Conservation (phyloP, 2,888 invertebrate species). For the Rhopalosiphum nymphaeae region DNA sequence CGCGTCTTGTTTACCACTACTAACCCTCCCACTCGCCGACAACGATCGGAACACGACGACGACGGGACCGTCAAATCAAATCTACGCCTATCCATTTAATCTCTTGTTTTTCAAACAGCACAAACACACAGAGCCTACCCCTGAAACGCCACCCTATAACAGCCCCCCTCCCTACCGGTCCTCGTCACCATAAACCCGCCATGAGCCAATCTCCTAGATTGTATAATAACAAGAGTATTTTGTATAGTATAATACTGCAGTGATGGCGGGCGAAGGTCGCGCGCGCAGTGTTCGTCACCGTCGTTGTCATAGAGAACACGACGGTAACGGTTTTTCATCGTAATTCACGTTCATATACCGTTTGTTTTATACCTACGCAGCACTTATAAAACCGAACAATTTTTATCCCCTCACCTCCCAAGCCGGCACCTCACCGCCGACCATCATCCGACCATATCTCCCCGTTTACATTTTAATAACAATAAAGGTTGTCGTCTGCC, state of each 20-base stretch:
- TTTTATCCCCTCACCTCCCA: not conserved
- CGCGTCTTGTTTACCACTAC: not conserved
- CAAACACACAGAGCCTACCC: not conserved
- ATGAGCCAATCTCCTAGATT: not conserved
- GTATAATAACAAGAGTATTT: not conserved
- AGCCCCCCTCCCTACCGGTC: too few relatives aligned
- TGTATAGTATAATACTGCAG: not conserved
- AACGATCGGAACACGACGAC: not conserved
- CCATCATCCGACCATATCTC: not conserved
- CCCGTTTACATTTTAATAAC: constrained; percentile 43
- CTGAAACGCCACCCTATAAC: not conserved
- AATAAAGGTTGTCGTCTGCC: constrained; percentile 14
- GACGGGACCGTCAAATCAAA: not conserved
- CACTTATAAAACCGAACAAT: not conserved
- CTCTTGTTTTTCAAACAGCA: not conserved
- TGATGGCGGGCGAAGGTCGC: not conserved
- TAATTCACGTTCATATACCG: not conserved
- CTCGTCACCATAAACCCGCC: not conserved
- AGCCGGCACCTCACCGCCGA: not conserved
- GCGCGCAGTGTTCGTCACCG: not conserved
- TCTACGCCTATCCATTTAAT: constrained; percentile 6
- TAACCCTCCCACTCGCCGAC: not conserved
- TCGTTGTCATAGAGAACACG: not conserved
- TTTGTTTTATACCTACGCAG: not conserved
- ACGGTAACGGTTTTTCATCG: not conserved